phyloP scores from a whole-genome alignment of 2,888 invertebrate genomes.

The Nematopogon swammerdamellus region DNA sequence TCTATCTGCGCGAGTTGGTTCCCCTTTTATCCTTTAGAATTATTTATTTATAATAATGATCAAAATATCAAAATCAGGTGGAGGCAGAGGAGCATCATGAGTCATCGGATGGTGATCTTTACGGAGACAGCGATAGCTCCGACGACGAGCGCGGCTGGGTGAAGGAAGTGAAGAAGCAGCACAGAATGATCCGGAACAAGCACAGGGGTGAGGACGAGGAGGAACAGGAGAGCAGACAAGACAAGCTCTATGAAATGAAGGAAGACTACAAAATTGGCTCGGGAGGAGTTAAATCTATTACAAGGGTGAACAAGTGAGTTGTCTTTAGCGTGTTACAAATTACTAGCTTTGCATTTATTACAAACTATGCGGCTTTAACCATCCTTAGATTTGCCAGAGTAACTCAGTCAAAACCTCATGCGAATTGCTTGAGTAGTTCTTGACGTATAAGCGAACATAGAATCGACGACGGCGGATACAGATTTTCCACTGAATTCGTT shows the following conservation, averaged over 20 bases:
- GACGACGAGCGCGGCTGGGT: conserved; percentile 81
- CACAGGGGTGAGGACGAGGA: conserved; percentile 26
- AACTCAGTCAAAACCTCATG: too few relatives aligned
- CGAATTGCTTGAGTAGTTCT: too few relatives aligned
- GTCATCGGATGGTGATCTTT: conserved; percentile 52
- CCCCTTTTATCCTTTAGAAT: too few relatives aligned
- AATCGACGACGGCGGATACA: too few relatives aligned
- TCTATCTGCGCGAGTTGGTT: too few relatives aligned
- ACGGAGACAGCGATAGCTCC: conserved; percentile 56
- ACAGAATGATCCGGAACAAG: conserved; percentile 57
- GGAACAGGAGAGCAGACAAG: conserved; percentile 26
- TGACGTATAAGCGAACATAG: too few relatives aligned
- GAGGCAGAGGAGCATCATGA: conserved; percentile 28
- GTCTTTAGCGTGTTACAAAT: too few relatives aligned
- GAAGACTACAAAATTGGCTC: conserved; percentile 53
- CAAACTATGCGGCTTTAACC: too few relatives aligned
- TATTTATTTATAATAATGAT: too few relatives aligned
- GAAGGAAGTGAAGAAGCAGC: conserved; percentile 76
- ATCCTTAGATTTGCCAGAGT: too few relatives aligned
- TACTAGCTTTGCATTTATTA: too few relatives aligned
- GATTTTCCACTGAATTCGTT: too few relatives aligned
- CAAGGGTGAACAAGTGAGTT: conserved; percentile 47
- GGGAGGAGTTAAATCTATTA: conserved; percentile 45
- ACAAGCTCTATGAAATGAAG: conserved; percentile 22
- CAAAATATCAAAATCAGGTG: conserved; percentile 20